phyloP scores from a whole-genome alignment of 2,888 invertebrate species.

The Tetropium fuscum region DNA sequence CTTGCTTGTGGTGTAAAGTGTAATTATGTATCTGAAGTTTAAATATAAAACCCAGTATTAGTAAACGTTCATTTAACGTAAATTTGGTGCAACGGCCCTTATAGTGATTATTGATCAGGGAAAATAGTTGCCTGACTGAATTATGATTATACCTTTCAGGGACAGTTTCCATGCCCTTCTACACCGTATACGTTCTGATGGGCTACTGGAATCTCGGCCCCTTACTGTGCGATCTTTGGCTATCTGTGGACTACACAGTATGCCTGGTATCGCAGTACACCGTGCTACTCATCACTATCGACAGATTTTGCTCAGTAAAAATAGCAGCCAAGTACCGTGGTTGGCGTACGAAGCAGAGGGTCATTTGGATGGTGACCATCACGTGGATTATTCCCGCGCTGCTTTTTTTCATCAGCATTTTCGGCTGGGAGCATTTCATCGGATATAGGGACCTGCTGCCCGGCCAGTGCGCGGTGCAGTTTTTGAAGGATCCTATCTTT shows the following conservation, averaged over 20 bases:
- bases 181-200: slow-evolving; percentile 96
- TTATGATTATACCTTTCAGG: slow-evolving; percentile 69
- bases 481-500: slow-evolving; percentile 96
- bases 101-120: too few species aligned
- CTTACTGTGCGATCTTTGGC: slow-evolving; percentile 96
- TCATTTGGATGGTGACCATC: slow-evolving; percentile 94
- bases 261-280: slow-evolving; percentile 99
- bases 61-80: too few species aligned
- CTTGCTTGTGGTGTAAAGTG: too few species aligned
- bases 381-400: slow-evolving; percentile 98
- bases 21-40: too few species aligned
- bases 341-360: slow-evolving; percentile 95
- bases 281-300: slow-evolving; percentile 97
- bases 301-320: slow-evolving; percentile 98
- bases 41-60: too few species aligned
- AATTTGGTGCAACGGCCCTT: too few species aligned
- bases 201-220: slow-evolving; percentile 98
- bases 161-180: slow-evolving; percentile 98
- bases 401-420: slow-evolving; percentile 97
- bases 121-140: too few species aligned
- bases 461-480: slow-evolving; percentile 95
- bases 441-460: slow-evolving; percentile 89
- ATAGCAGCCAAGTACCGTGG: slow-evolving; percentile 97
- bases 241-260: slow-evolving; percentile 98
- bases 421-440: slow-evolving; percentile 99